Conservation (phyloP, 2,888 invertebrate species). For the Folsomia candida region DNA sequence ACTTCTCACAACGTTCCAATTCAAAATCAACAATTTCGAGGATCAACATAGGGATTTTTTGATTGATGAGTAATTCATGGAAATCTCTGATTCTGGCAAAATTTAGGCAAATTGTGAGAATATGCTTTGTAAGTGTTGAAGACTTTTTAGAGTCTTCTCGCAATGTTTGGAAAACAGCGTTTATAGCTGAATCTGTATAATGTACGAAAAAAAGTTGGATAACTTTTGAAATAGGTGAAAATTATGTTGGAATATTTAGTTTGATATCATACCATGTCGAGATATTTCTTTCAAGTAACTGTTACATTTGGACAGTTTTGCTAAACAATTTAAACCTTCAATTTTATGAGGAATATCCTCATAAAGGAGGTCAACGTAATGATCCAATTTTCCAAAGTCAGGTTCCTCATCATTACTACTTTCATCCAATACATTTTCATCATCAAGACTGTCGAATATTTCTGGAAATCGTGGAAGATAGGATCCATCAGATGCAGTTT, state of each 20-base stretch:
- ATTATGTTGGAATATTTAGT: no score
- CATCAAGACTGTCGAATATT: conserved; percentile 34
- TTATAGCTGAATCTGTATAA: conserved; percentile 38
- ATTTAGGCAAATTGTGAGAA: conserved; percentile 30
- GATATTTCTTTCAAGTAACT: conserved; percentile 25
- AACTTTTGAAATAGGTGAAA: no score
- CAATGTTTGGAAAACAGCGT: conserved; percentile 37
- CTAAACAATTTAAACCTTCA: conserved; percentile 16
- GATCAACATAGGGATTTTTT: conserved; percentile 19
- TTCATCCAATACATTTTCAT: not conserved
- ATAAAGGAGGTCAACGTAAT: conserved; percentile 40
- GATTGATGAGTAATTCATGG: conserved; percentile 28
- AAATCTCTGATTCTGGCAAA: conserved; percentile 35
- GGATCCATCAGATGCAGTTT: conserved; percentile 35
- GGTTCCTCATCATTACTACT: conserved; percentile 10
- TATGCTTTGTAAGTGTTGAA: conserved; percentile 22
- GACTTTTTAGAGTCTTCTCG: conserved; percentile 34
- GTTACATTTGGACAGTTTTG: conserved; percentile 25
- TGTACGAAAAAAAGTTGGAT: no score
- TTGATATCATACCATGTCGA: conserved; percentile 39
- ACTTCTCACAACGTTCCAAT: conserved; percentile 35
- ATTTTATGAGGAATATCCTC: conserved; percentile 34
- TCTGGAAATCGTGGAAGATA: conserved; percentile 38
- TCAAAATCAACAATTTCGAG: conserved; percentile 35
- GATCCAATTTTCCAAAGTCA: conserved; percentile 31